phyloP scores from a whole-genome alignment of 2,888 invertebrate species.

The Dinocampus coccinellae region DNA sequence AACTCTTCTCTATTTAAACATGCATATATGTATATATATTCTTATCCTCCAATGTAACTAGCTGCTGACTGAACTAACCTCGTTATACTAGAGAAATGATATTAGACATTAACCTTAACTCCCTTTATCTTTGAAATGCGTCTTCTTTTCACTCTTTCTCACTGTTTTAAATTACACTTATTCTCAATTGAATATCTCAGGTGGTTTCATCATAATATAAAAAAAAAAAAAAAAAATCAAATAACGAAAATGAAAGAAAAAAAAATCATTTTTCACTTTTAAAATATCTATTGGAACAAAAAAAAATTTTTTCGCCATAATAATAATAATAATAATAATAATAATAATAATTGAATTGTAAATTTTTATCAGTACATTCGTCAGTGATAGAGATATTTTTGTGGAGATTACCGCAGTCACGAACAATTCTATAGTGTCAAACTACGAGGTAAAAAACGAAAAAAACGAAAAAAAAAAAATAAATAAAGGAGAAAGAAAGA shows the following conservation, averaged over 20 bases:
- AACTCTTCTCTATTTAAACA: not conserved
- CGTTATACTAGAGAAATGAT: conserved; percentile 50
- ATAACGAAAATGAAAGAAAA: not conserved
- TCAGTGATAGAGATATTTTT: conserved; percentile 29
- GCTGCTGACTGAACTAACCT: conserved; percentile 53
- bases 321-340: not conserved
- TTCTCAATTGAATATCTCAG: not conserved
- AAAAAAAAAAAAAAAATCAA: not conserved
- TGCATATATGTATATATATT: not conserved
- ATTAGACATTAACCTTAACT: conserved; percentile 41
- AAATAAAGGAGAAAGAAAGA: no score
- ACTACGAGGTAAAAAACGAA: no score
- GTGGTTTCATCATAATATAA: not conserved
- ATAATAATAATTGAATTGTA: conserved; percentile 3
- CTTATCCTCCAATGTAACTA: conserved; percentile 41
- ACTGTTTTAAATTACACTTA: not conserved
- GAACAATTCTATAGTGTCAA: conserved; percentile 19
- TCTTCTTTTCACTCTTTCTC: not conserved
- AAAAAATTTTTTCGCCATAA: not conserved
- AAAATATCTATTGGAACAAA: no score
- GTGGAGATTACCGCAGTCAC: conserved; percentile 26
- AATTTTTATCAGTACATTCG: not conserved
- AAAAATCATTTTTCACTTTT: no score
- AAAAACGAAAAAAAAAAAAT: not conserved
- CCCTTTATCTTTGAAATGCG: not conserved